phyloP scores from a whole-genome alignment of 2,888 invertebrate genomes.

The Thereva unica region DNA sequence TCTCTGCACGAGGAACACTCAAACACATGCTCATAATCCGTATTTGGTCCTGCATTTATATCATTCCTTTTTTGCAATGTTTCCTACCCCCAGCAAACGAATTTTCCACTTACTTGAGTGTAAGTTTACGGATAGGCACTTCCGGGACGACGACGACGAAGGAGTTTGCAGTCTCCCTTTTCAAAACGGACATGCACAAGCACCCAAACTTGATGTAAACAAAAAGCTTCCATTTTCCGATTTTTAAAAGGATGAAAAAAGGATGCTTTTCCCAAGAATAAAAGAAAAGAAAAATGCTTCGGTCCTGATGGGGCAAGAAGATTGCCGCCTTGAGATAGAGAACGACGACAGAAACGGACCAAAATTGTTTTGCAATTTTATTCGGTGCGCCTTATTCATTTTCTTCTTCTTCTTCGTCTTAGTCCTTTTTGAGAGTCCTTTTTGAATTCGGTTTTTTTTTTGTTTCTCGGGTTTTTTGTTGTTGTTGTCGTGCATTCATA shows the following conservation, averaged over 20 bases:
- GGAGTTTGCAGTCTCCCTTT: too few relatives aligned
- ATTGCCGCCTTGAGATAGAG: slow-evolving; percentile 13
- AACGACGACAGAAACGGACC: background rate
- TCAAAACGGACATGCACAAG: slow-evolving; percentile 7
- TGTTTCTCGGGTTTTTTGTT: too few relatives aligned
- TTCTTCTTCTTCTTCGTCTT: background rate
- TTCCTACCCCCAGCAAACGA: slow-evolving; percentile 34
- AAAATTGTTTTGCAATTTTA: slow-evolving; percentile 14
- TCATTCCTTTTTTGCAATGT: slow-evolving; percentile 23
- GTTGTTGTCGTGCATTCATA: slow-evolving; percentile 14
- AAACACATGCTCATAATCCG: too few relatives aligned
- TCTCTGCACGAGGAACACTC: background rate
- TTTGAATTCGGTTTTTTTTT: too few relatives aligned
- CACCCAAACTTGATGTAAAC: slow-evolving; percentile 29
- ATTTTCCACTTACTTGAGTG: slow-evolving; percentile 43
- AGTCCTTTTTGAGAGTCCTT: too few relatives aligned
- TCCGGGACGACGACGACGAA: slow-evolving; percentile 4
- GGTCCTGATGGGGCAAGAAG: slow-evolving; percentile 18
- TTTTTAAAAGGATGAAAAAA: slow-evolving; percentile 13
- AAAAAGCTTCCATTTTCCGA: slow-evolving; percentile 33
- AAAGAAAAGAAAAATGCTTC: slow-evolving; percentile 25
- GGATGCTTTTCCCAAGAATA: slow-evolving; percentile 15
- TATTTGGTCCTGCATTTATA: slow-evolving; percentile 11
- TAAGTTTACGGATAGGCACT: slow-evolving; percentile 42
- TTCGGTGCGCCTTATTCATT: background rate